Conservation (phyloP, 1,140 invertebrate genomes). For the Varroa destructor region DNA sequence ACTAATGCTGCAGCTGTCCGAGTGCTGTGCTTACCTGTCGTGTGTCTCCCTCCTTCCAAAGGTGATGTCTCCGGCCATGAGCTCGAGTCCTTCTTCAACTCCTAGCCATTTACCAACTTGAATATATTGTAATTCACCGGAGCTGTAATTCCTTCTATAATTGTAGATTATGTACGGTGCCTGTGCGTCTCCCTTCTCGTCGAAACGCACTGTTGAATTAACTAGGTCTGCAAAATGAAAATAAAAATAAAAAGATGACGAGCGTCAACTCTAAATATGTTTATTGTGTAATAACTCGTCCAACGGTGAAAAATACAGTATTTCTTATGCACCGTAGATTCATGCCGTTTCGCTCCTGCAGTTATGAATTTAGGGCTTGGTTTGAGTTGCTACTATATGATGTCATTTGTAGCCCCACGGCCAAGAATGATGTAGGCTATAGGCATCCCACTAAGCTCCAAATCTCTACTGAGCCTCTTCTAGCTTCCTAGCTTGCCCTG, state of each 20-base stretch:
- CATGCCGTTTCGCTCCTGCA: background rate
- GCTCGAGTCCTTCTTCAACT: constrained; percentile 46
- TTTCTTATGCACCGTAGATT: background rate
- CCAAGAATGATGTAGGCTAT: too few relatives aligned
- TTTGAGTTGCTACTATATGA: too few relatives aligned
- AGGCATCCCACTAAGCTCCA: too few relatives aligned
- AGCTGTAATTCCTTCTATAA: constrained; percentile 44
- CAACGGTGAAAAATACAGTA: background rate
- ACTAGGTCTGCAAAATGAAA: constrained; percentile 43
- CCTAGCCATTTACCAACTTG: constrained; percentile 39
- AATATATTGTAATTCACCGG: constrained; percentile 41
- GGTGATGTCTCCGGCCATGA: constrained; percentile 45
- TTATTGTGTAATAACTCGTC: background rate
- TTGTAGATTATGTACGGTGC: constrained; percentile 52
- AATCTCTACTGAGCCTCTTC: too few relatives aligned
- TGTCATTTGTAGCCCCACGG: too few relatives aligned
- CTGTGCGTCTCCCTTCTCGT: constrained; percentile 53
- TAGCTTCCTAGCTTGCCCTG: too few relatives aligned
- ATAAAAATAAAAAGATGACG: constrained; percentile 27
- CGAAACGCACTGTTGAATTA: constrained; percentile 53
- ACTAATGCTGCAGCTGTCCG: too few relatives aligned
- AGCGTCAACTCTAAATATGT: constrained; percentile 15
- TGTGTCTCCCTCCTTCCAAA: constrained; percentile 31
- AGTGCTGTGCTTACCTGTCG: constrained; percentile 1
- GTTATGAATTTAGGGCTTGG: too few relatives aligned